These are phyloP conservation scores for Tapirus indicus DNA, from an alignment of 2,797 vertebrate species.

Conservation along the genomic window DNA sequence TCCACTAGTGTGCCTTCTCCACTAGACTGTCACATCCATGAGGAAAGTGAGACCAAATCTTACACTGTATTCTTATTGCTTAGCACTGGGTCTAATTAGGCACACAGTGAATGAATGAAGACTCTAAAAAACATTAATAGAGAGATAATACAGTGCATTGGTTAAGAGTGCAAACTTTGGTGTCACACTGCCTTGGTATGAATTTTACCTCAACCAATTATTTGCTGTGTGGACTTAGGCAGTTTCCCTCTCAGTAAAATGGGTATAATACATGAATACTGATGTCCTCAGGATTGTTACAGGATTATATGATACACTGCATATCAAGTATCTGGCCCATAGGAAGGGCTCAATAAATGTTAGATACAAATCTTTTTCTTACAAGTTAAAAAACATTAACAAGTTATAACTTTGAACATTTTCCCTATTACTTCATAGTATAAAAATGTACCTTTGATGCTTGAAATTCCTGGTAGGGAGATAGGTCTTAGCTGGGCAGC, in stretches of 20 bases:
- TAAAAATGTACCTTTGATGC: slow-evolving; percentile 85
- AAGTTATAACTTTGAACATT: slow-evolving; percentile 40
- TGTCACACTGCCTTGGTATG: background rate
- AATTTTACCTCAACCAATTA: slow-evolving; percentile 56
- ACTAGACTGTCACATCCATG: background rate
- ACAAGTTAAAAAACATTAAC: slow-evolving; percentile 3
- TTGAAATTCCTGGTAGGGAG: slow-evolving; percentile 87
- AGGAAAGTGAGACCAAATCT: background rate
- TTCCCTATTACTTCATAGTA: background rate
- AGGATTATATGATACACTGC: slow-evolving; percentile 18
- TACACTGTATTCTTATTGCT: background rate
- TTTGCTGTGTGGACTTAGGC: slow-evolving; percentile 40
- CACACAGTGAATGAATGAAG: background rate
- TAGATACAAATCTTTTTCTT: background rate
- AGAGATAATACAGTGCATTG: background rate
- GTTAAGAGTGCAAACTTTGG: slow-evolving; percentile 5
- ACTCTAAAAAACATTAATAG: background rate
- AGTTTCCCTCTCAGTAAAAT: slow-evolving; percentile 50
- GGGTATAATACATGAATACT: background rate
- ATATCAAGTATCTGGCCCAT: slow-evolving; percentile 8
- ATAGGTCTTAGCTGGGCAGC: slow-evolving; percentile 78
- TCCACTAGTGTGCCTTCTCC: slow-evolving; percentile 4
- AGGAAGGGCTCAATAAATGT: slow-evolving; percentile 43
- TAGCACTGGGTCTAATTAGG: slow-evolving; percentile 35
- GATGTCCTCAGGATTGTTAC: background rate